phyloP scores from a whole-genome alignment of 2,888 invertebrate species.

The Phyto melanocephala region DNA sequence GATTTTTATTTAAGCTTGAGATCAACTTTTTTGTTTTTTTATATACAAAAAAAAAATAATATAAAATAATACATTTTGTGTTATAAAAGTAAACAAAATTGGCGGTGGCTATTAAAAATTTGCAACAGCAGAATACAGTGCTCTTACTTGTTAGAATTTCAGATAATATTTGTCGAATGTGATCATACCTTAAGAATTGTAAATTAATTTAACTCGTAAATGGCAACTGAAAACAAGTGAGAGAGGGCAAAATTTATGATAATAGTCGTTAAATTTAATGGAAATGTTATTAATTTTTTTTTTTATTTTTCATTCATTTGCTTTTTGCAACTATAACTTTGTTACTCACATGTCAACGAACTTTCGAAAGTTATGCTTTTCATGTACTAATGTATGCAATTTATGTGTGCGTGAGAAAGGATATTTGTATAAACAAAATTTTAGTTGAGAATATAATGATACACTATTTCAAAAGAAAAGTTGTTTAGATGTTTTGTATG shows the following conservation, averaged over 20 bases:
- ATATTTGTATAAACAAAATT: background rate
- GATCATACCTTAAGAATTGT: no score
- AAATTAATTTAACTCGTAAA: slow-evolving; percentile 50
- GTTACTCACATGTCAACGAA: slow-evolving; percentile 50
- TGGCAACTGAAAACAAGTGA: slow-evolving; percentile 24
- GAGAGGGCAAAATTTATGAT: slow-evolving; percentile 38
- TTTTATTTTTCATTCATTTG: slow-evolving; percentile 30
- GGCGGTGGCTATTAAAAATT: no score
- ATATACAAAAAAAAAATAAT: no score
- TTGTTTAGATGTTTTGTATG: background rate
- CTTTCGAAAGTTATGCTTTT: slow-evolving; percentile 29
- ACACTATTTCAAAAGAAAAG: background rate
- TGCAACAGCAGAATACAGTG: no score
- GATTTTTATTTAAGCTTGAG: no score
- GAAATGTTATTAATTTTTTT: slow-evolving; percentile 43
- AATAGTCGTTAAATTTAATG: slow-evolving; percentile 51
- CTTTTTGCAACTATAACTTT: slow-evolving; percentile 29
- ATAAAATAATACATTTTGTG: no score
- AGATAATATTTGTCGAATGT: no score
- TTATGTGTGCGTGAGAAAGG: background rate
- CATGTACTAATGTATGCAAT: background rate
- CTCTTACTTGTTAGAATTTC: no score
- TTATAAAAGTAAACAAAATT: no score
- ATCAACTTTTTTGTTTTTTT: no score
- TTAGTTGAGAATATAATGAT: background rate